Percentiles rank a stretch among this genome's conserved stretches.
phyloP scores from a whole-genome alignment of 1,140 invertebrate genomes.

The Bathynomus jamesi region DNA sequence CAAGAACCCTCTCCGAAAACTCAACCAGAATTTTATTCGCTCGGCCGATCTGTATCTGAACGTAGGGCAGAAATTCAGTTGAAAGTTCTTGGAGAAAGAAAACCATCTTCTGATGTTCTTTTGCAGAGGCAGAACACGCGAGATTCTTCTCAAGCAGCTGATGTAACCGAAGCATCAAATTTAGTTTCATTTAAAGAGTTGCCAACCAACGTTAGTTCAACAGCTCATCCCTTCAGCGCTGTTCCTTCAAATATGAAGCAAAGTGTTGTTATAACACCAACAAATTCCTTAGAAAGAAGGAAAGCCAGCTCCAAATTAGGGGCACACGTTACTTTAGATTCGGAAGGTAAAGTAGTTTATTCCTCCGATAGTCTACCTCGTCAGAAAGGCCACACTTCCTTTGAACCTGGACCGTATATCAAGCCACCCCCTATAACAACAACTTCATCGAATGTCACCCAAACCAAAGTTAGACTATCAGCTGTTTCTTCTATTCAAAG shows the following conservation, averaged over 20 bases:
- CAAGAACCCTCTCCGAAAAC: background rate
- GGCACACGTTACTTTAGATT: conserved; percentile 72
- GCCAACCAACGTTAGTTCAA: conserved; percentile 17
- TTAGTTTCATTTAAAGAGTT: conserved; percentile 26
- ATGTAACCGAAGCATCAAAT: background rate
- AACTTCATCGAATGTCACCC: background rate
- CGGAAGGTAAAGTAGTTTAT: conserved; percentile 81
- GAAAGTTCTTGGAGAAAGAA: background rate
- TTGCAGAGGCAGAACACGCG: background rate
- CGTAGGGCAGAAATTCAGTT: background rate
- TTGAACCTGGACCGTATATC: conserved; percentile 70
- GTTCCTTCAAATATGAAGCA: conserved; percentile 28
- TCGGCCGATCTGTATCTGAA: background rate
- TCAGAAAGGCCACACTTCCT: conserved; percentile 65
- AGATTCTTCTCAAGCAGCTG: background rate
- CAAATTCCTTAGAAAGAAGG: conserved; percentile 41
- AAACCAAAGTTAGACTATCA: background rate
- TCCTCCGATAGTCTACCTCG: conserved; percentile 77
- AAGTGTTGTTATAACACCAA: conserved; percentile 39
- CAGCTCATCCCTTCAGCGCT: conserved; percentile 35
- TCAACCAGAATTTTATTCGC: background rate
- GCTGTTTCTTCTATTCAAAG: background rate
- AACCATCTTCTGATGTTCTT: background rate
- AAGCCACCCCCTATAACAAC: conserved; percentile 41
- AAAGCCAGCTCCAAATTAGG: conserved; percentile 50